Evolutionary conservation across 1,140 invertebrate species (phyloP).

Genomic region (Psix sp.): DNA sequence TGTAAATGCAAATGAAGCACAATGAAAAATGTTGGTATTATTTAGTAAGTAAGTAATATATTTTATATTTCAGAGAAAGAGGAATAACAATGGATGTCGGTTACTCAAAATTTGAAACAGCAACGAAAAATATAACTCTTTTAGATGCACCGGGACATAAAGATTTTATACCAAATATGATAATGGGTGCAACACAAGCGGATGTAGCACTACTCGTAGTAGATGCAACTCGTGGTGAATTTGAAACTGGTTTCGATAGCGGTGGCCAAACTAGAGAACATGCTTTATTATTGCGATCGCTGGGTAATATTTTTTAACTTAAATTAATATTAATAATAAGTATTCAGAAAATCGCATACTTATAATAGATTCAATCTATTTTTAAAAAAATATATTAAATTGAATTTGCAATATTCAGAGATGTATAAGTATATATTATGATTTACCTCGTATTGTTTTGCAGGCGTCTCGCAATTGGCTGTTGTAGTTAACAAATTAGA

Average conservation of each 20-base stretch:
- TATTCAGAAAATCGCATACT: too few species aligned
- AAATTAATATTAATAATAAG: slow-evolving; percentile 3
- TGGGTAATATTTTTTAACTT: slow-evolving; percentile 79
- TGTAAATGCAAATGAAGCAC: too few species aligned
- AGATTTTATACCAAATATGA: slow-evolving; percentile 99
- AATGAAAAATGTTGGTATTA: too few species aligned
- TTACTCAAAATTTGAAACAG: slow-evolving; percentile 94
- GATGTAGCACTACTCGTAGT: slow-evolving; percentile 98
- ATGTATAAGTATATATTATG: too few species aligned
- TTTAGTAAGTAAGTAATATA: neutral
- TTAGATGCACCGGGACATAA: slow-evolving; percentile 98
- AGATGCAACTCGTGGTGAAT: slow-evolving; percentile 96
- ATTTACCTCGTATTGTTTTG: slow-evolving; percentile 6
- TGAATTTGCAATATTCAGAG: too few species aligned
- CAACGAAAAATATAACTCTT: slow-evolving; percentile 88
- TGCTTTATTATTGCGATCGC: slow-evolving; percentile 92
- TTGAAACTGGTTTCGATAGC: slow-evolving; percentile 98
- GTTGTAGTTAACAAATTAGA: slow-evolving; percentile 93
- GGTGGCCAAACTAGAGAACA: slow-evolving; percentile 99
- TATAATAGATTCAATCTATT: too few species aligned
- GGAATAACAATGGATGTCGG: slow-evolving; percentile 99
- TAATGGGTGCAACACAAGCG: slow-evolving; percentile 96
- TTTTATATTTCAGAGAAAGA: slow-evolving; percentile 78
- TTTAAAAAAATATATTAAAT: too few species aligned
- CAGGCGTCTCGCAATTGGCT: slow-evolving; percentile 72